Evolutionary conservation across 2,888 invertebrate genomes (phyloP).

Genomic region (Trachelus iudaicus): DNA sequence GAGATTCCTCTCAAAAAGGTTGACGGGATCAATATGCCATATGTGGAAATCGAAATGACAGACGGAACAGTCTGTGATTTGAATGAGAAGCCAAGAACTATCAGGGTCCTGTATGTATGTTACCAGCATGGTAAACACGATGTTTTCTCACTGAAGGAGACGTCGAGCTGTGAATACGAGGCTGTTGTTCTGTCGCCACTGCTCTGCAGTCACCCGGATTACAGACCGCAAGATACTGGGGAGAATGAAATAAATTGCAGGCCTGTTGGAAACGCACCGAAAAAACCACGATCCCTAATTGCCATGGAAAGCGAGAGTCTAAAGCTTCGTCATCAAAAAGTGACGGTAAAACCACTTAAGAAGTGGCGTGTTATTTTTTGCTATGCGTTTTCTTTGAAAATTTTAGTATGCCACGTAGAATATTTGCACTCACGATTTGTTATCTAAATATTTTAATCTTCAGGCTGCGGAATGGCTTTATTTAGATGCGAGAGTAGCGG

Average conservation of each 20-base stretch:
- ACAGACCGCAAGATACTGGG: constrained; percentile 80
- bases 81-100: constrained; percentile 83
- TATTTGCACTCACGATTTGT: no score
- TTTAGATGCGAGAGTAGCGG: no score
- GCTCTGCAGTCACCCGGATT: constrained; percentile 91
- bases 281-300: constrained; percentile 78
- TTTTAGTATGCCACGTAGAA: no score
- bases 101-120: constrained; percentile 89
- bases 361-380: no score
- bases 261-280: constrained; percentile 74
- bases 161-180: constrained; percentile 94
- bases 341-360: constrained; percentile 64
- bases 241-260: constrained; percentile 83
- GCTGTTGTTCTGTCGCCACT: constrained; percentile 87
- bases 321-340: constrained; percentile 74
- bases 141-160: constrained; percentile 92
- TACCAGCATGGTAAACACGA: constrained; percentile 90
- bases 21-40: constrained; percentile 89
- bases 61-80: constrained; percentile 94
- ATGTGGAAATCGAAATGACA: constrained; percentile 85
- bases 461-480: no score
- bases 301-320: constrained; percentile 79
- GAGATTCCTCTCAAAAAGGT: constrained; percentile 76
- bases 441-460: no score
- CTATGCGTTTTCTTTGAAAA: no score